Evolutionary conservation across 2,888 invertebrate genomes (phyloP).

Genomic region (Linnaemya tessellans): DNA sequence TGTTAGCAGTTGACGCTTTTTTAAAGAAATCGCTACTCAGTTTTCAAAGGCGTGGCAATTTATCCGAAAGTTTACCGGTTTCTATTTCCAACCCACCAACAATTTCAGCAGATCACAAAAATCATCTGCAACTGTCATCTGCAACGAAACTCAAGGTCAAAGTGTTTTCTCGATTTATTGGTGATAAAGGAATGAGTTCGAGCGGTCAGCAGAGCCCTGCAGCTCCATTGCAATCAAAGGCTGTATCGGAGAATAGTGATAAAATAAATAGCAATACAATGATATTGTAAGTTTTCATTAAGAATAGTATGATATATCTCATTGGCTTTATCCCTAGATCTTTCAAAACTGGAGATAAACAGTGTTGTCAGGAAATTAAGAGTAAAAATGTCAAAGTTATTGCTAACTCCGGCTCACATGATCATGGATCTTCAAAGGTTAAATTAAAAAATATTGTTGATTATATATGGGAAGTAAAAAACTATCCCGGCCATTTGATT

Average conservation of each 20-base stretch:
- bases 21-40: slow-evolving; percentile 72
- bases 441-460: slow-evolving; percentile 95
- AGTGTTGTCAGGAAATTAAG: slow-evolving; percentile 79
- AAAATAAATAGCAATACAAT: slow-evolving; percentile 30
- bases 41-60: slow-evolving; percentile 78
- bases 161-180: background rate
- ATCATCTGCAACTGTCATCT: background rate
- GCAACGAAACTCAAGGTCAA: background rate
- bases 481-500: slow-evolving; percentile 93
- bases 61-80: slow-evolving; percentile 51
- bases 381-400: slow-evolving; percentile 87
- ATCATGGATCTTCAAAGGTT: slow-evolving; percentile 94
- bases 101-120: background rate
- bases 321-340: slow-evolving; percentile 73
- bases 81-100: slow-evolving; percentile 62
- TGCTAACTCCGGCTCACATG: slow-evolving; percentile 89
- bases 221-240: slow-evolving; percentile 60
- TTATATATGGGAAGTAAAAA: slow-evolving; percentile 95
- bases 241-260: slow-evolving; percentile 32
- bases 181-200: slow-evolving; percentile 41
- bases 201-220: slow-evolving; percentile 29
- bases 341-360: slow-evolving; percentile 79
- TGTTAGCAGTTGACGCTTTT: slow-evolving; percentile 77
- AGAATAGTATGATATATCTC: background rate
- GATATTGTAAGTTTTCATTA: slow-evolving; percentile 46